Evolutionary conservation across 2,888 invertebrate species (phyloP), one percentile per base, ranked within the genome.

Genomic region (Belgica antarctica): DNA sequence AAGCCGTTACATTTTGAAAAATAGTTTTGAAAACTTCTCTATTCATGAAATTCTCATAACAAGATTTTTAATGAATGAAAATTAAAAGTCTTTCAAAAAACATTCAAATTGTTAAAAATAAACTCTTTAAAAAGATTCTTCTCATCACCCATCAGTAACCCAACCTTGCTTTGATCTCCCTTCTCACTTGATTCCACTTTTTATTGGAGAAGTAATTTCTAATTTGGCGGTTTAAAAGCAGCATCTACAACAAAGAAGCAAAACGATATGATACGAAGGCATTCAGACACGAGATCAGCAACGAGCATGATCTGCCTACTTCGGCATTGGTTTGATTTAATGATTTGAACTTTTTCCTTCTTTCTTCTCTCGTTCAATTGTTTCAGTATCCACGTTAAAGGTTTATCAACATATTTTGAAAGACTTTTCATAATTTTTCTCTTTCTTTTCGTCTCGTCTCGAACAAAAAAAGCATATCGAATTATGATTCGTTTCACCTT

Each of bases 401-500:
- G 3, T 62, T 46, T 41, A 46, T 46, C 65, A 65, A 47, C 27
- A 65, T 65, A 65, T 65, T 65, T 65, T 65, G 65, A 65, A 65
- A 65, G 65, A 65, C 65, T 47, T 47, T 65, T 65, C 47, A 65
- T 65, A 65, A 65, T 47, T 62, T 46, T 4, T 52, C n/a, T n/a
- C n/a, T n/a, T n/a, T n/a, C n/a, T n/a, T n/a, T n/a, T n/a, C n/a
- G n/a, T n/a, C n/a, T n/a, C n/a, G n/a, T n/a, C n/a, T 52, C 27
- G 27, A 59, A 12, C 25, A n/a, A 59, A 59, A 68, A 68, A 68
- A 57, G 31, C 68, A 57, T 57, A 68, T 31, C 68, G 27, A 68
- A 68, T 68, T 68, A 25, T 27, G 34, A 68, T 68, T 68, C 68
- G 68, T 68, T 46, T 31, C 68, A 10, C 59, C 59, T 24, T 52